phyloP scores from a whole-genome alignment of 2,888 invertebrate species.

The Meta bourneti region DNA sequence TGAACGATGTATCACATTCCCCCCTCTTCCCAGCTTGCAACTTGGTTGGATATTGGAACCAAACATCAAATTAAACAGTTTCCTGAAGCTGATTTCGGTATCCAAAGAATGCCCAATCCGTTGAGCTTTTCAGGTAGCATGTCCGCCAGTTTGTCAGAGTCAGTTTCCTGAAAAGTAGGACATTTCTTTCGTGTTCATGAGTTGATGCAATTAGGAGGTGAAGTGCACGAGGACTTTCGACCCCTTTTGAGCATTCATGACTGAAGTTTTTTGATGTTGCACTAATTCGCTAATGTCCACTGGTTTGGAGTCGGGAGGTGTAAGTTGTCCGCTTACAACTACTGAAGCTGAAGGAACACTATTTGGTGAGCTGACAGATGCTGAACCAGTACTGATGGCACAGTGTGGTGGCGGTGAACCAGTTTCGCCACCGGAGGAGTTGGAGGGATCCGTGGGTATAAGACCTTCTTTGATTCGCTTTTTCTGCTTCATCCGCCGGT shows the following conservation, averaged over 20 bases:
- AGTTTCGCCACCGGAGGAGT: slow-evolving; percentile 62
- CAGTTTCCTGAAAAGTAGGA: slow-evolving; percentile 21
- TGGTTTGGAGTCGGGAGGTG: slow-evolving; percentile 63
- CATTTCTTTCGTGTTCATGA: background rate
- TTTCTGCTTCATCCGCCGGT: slow-evolving; percentile 98
- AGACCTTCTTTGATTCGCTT: slow-evolving; percentile 97
- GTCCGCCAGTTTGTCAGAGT: background rate
- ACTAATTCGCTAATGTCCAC: slow-evolving; percentile 54
- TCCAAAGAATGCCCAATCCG: slow-evolving; percentile 1
- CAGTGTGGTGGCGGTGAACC: slow-evolving; percentile 65
- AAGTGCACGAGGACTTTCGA: slow-evolving; percentile 22
- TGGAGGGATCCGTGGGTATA: slow-evolving; percentile 82
- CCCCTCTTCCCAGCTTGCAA: background rate
- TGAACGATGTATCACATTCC: slow-evolving; percentile 5
- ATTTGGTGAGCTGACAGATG: slow-evolving; percentile 63
- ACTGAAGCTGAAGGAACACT: slow-evolving; percentile 58
- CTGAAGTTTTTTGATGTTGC: slow-evolving; percentile 11
- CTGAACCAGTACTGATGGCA: slow-evolving; percentile 37
- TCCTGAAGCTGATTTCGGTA: background rate
- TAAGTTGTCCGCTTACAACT: slow-evolving; percentile 54
- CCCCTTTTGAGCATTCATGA: slow-evolving; percentile 62
- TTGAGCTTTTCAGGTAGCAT: background rate
- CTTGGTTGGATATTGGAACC: too few relatives aligned
- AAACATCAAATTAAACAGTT: background rate
- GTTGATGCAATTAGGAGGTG: slow-evolving; percentile 23